These are phyloP conservation scores for Bungarus multicinctus DNA, from an alignment of 2,113 vertebrate genomes.

Conservation along the genomic window DNA sequence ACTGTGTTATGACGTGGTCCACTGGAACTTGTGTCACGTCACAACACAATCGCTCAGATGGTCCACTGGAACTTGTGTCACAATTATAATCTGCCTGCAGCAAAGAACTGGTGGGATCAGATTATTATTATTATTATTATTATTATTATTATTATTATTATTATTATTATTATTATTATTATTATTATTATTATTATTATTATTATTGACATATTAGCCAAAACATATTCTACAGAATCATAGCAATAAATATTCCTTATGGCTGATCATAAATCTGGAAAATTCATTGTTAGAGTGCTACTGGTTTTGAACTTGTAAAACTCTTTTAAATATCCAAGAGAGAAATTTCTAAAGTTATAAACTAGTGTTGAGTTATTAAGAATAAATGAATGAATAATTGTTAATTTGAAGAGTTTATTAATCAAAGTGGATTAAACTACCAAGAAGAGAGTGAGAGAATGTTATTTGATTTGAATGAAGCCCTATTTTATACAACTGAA, in stretches of 20 bases:
- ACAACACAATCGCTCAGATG: too few species aligned
- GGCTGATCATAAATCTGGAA: neutral
- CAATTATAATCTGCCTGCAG: too few species aligned
- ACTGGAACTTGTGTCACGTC: too few species aligned
- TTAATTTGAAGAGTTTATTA: neutral
- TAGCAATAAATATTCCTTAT: neutral
- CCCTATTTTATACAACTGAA: neutral
- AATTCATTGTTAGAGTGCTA: neutral
- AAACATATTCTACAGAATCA: neutral
- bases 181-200: neutral
- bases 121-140: too few species aligned
- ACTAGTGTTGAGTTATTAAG: neutral
- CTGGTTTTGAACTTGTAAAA: neutral
- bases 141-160: too few species aligned
- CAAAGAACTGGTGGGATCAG: too few species aligned
- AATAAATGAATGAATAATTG: neutral
- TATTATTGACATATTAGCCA: neutral
- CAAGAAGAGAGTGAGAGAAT: neutral
- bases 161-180: too few species aligned
- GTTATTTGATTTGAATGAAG: neutral
- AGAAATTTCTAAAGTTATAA: neutral
- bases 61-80: too few species aligned
- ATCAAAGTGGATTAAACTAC: neutral
- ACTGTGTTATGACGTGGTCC: too few species aligned
- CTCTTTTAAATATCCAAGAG: neutral